phyloP scores from a whole-genome alignment of 2,797 vertebrate genomes.

The Pristis pectinata region DNA sequence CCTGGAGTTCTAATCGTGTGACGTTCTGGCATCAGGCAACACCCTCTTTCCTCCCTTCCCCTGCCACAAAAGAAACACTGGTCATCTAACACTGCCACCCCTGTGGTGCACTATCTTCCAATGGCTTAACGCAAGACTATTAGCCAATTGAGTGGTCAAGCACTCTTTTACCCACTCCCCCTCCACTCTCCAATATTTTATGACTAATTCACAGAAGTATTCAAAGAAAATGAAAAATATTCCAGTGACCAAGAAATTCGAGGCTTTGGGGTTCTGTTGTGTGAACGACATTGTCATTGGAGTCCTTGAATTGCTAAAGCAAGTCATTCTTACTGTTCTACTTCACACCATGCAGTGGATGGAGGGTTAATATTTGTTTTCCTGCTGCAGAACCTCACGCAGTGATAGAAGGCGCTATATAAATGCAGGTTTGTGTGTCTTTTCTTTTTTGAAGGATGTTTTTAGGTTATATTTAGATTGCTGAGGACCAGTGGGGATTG shows the following conservation, averaged over 20 bases:
- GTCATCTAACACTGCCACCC: not conserved
- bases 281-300: slow-evolving; percentile 98
- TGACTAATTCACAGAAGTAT: not conserved
- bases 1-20: not conserved
- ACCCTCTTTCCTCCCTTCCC: not conserved
- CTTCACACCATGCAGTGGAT: not conserved
- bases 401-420: not conserved
- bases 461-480: no score
- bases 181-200: not conserved
- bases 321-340: slow-evolving; percentile 50
- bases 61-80: not conserved
- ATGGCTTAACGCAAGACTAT: not conserved
- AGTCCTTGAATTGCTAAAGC: slow-evolving; percentile 95
- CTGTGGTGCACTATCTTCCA: not conserved
- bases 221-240: not conserved
- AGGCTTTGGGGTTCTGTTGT: slow-evolving; percentile 97
- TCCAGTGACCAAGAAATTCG: no score
- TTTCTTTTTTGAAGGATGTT: not conserved
- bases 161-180: not conserved
- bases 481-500: not conserved
- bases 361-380: not conserved
- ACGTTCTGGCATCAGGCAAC: no score
- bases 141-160: not conserved
- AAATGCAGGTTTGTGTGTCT: not conserved
- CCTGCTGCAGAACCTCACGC: not conserved